Conservation (phyloP, 2,888 invertebrate genomes). For the Drosophila eohydei region DNA sequence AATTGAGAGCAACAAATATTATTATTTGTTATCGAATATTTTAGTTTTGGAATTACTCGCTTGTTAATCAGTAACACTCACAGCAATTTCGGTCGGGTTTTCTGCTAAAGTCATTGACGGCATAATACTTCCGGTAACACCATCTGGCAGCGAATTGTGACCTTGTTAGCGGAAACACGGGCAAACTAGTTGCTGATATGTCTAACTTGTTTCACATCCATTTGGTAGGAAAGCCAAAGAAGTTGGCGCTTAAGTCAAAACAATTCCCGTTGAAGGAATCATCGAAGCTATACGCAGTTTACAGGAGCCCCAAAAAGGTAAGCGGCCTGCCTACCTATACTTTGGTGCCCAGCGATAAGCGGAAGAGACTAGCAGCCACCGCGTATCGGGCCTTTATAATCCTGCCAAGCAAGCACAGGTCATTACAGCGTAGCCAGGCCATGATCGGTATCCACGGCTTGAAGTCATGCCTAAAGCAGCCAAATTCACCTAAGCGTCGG, state of each 20-base stretch:
- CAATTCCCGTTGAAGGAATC: conserved; percentile 6
- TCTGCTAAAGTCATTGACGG: background rate
- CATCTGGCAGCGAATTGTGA: background rate
- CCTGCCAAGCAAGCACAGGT: background rate
- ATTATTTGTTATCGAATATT: background rate
- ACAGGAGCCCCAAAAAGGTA: background rate
- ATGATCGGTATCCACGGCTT: background rate
- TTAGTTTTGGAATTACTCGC: conserved; percentile 3
- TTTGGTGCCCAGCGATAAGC: too few relatives aligned
- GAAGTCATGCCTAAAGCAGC: conserved; percentile 17
- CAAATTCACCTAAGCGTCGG: background rate
- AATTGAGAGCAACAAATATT: conserved; percentile 4
- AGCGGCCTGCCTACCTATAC: background rate
- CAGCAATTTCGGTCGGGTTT: conserved; percentile 5
- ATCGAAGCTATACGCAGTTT: conserved; percentile 1
- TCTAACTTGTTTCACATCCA: conserved; percentile 3
- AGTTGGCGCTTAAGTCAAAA: background rate
- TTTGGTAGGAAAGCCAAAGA: conserved; percentile 1
- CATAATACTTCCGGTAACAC: background rate
- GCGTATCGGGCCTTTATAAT: background rate
- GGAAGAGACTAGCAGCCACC: background rate
- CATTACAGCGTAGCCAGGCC: background rate
- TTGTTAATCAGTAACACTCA: conserved; percentile 1
- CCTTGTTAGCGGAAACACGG: conserved; percentile 6
- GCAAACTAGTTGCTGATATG: background rate